A percentile compares a stretch with the other conserved stretches of the same genome.
phyloP scores from a whole-genome alignment of 2,797 vertebrate species.

The Chanos chanos region DNA sequence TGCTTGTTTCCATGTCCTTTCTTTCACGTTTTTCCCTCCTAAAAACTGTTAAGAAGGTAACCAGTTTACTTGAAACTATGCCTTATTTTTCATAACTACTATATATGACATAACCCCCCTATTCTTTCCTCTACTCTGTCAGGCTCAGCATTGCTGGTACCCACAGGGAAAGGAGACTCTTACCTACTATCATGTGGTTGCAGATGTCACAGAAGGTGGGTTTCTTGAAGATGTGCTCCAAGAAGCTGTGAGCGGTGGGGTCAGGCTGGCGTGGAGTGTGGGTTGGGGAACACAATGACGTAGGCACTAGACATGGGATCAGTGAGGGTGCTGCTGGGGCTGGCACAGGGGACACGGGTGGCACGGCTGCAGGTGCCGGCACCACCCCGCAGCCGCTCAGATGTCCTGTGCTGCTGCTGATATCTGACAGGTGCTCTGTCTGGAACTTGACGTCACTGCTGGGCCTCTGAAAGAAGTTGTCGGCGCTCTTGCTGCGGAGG shows the following conservation, averaged over 20 bases:
- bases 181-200: constrained; percentile 99
- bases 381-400: constrained; percentile 71
- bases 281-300: constrained; percentile 77
- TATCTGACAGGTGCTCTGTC: constrained; percentile 79
- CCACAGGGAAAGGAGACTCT: constrained; percentile 43
- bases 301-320: constrained; percentile 67
- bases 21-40: too few species aligned
- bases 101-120: too few species aligned
- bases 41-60: too few species aligned
- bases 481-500: constrained; percentile 95
- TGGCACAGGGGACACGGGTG: constrained; percentile 57
- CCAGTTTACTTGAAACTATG: too few species aligned
- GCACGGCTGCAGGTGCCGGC: constrained; percentile 63
- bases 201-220: constrained; percentile 97
- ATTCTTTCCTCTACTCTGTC: too few species aligned
- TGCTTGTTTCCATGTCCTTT: too few species aligned
- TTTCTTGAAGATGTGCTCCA: constrained; percentile 98
- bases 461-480: constrained; percentile 92
- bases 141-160: too few species aligned
- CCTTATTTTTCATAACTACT: too few species aligned
- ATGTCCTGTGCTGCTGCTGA: constrained; percentile 82
- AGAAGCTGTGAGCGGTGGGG: constrained; percentile 85
- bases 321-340: constrained; percentile 69
- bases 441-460: constrained; percentile 80
- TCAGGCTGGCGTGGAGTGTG: constrained; percentile 75